Conservation (phyloP, 2,113 vertebrate genomes). For the Amphiprion ocellaris region DNA sequence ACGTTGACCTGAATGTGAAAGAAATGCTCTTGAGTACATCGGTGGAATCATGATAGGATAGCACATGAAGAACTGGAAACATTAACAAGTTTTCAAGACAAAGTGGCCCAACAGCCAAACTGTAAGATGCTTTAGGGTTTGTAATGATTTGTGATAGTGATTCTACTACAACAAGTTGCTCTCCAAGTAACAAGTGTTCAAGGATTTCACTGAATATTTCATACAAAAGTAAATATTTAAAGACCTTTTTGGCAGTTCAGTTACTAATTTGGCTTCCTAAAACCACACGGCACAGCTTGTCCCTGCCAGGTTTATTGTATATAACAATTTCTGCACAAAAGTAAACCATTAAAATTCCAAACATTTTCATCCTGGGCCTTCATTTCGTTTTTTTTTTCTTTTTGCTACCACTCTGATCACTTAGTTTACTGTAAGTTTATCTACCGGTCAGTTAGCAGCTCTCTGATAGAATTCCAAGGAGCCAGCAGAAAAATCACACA, state of each 20-base stretch:
- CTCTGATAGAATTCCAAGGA: not conserved
- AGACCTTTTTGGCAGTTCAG: conserved; percentile 14
- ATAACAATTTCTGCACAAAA: not conserved
- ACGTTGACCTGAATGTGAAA: conserved; percentile 22
- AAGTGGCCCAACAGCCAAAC: conserved; percentile 7
- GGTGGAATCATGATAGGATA: conserved; percentile 28
- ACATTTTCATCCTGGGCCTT: not conserved
- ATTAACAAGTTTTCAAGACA: conserved; percentile 41
- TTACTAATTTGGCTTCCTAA: not conserved
- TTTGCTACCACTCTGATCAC: not conserved
- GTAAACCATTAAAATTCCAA: not conserved
- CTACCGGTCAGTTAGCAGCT: not conserved
- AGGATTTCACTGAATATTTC: conserved; percentile 32
- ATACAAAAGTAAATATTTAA: conserved; percentile 31
- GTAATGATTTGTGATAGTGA: not conserved
- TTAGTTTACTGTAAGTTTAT: not conserved
- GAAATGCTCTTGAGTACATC: conserved; percentile 15
- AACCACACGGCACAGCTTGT: not conserved
- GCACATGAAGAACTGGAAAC: not conserved
- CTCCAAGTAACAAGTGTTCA: conserved; percentile 3
- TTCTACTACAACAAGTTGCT: not conserved
- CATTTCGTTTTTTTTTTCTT: not conserved
- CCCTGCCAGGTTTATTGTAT: not conserved
- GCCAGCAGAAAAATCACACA: not conserved
- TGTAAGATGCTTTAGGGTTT: conserved; percentile 13